Evolutionary conservation across 2,888 invertebrate species (phyloP).

Genomic region (Nebria salina): DNA sequence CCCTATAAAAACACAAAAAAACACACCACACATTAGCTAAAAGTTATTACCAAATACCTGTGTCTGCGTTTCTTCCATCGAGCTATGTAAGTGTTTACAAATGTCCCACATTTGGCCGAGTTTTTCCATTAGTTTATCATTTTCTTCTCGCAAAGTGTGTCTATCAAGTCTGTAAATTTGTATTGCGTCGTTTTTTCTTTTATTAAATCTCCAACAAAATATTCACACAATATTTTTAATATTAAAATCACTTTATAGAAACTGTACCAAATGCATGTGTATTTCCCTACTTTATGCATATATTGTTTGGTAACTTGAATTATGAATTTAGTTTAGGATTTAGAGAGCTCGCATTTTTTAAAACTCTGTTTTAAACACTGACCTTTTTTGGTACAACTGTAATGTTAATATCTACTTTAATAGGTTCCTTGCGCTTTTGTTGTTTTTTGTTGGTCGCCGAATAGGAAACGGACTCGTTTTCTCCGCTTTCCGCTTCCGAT

Average conservation of each 20-base stretch:
- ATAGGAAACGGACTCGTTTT: conserved; percentile 63
- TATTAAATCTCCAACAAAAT: background rate
- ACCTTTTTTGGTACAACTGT: conserved; percentile 70
- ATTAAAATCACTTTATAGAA: too few species aligned
- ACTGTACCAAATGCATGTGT: background rate
- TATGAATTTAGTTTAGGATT: background rate
- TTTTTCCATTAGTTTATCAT: conserved; percentile 70
- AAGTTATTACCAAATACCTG: conserved; percentile 52
- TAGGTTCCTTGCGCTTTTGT: conserved; percentile 71
- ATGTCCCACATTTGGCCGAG: conserved; percentile 70
- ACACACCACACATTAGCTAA: conserved; percentile 57
- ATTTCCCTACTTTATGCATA: background rate
- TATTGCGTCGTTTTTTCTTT: conserved; percentile 9
- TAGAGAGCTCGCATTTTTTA: conserved; percentile 26
- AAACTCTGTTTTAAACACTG: conserved; percentile 53
- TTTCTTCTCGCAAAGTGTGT: conserved; percentile 70
- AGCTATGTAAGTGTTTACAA: conserved; percentile 65
- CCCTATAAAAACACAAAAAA: conserved; percentile 67
- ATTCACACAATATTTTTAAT: too few species aligned
- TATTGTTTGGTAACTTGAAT: background rate
- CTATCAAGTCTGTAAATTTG: conserved; percentile 69
- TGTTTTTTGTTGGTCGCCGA: conserved; percentile 56
- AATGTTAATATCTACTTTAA: conserved; percentile 82
- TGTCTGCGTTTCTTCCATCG: conserved; percentile 51
- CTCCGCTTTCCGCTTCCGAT: conserved; percentile 59